A percentile compares a stretch with the other conserved stretches of the same genome.
phyloP scores from a whole-genome alignment of 2,888 invertebrate genomes.

The Phalera bucephala region DNA sequence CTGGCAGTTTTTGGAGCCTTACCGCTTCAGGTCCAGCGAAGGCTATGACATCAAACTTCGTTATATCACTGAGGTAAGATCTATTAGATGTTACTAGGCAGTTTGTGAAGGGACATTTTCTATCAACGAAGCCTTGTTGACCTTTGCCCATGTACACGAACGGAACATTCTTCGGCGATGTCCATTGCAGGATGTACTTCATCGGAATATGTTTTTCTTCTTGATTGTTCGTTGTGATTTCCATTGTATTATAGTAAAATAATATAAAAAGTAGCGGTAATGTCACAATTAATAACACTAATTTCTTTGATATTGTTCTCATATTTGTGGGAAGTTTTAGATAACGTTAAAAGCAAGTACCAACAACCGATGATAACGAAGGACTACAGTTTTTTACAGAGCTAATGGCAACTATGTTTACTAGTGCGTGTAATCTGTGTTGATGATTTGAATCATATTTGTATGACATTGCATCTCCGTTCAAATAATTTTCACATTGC shows the following conservation, averaged over 20 bases:
- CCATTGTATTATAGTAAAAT: constrained; percentile 4
- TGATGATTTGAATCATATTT: too few species aligned
- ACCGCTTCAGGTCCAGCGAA: constrained; percentile 25
- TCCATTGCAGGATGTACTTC: constrained; percentile 62
- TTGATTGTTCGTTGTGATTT: background rate
- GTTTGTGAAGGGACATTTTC: constrained; percentile 37
- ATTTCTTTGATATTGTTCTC: constrained; percentile 7
- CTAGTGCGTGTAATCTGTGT: background rate
- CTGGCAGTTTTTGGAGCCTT: constrained; percentile 23
- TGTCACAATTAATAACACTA: constrained; percentile 5
- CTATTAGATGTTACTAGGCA: constrained; percentile 17
- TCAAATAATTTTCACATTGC: too few species aligned
- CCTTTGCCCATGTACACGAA: constrained; percentile 54
- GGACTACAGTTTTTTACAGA: background rate
- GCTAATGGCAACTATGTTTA: background rate
- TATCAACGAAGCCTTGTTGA: constrained; percentile 41
- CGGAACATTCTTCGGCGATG: constrained; percentile 40
- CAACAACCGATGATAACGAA: background rate
- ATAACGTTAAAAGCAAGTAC: background rate
- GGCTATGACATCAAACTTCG: constrained; percentile 32
- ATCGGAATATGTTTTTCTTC: constrained; percentile 9
- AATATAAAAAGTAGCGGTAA: constrained; percentile 4
- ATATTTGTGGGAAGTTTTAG: constrained; percentile 7
- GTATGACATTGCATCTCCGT: too few species aligned
- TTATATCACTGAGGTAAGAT: constrained; percentile 21